Percentiles rank a stretch among this genome's conserved stretches.
These are phyloP conservation scores for Oncorhynchus masou DNA, from an alignment of 2,113 vertebrate genomes.

Conservation along the genomic window DNA sequence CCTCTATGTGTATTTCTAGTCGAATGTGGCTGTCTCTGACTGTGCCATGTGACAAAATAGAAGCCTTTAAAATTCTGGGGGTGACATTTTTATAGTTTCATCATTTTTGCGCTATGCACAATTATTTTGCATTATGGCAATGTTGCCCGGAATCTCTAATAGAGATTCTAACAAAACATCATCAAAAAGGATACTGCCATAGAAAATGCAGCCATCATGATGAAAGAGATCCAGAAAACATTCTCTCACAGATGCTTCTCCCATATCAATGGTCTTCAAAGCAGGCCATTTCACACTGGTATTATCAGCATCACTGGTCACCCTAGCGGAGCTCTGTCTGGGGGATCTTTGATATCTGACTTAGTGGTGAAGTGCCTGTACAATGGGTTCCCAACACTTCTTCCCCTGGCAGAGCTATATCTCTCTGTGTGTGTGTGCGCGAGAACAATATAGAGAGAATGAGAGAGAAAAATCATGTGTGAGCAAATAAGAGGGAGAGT, in stretches of 20 bases:
- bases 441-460: not conserved
- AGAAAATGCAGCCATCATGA: not conserved
- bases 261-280: not conserved
- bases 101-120: too few species aligned
- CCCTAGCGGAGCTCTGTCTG: not conserved
- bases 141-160: too few species aligned
- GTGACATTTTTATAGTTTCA: too few species aligned
- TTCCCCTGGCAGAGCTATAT: not conserved
- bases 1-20: too few species aligned
- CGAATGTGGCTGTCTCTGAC: too few species aligned
- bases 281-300: not conserved
- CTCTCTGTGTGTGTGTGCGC: too few species aligned
- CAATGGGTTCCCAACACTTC: not conserved
- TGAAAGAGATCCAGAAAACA: not conserved
- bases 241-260: not conserved
- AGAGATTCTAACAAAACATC: too few species aligned
- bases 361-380: too few species aligned
- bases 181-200: too few species aligned
- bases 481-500: not conserved
- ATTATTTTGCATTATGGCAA: too few species aligned
- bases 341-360: not conserved
- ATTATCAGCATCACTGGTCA: not conserved
- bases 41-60: too few species aligned
- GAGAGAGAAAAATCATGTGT: not conserved
- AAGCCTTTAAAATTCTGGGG: too few species aligned